Evolutionary conservation across 2,888 invertebrate genomes (phyloP).

Genomic region (Geophilus truncorum): DNA sequence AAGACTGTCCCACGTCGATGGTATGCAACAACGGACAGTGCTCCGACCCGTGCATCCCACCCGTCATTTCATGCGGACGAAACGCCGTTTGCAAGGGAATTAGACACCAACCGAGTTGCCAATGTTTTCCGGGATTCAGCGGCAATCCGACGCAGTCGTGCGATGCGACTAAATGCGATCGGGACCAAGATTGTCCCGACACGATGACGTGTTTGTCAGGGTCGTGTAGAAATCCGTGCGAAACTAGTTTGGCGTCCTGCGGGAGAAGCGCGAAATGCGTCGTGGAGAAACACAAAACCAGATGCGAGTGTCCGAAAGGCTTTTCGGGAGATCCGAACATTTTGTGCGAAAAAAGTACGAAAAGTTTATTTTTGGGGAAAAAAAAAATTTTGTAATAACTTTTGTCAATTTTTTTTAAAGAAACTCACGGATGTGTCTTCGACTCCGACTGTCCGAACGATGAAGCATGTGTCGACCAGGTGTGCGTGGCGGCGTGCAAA

Average conservation of each 20-base stretch:
- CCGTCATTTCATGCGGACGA: conserved; percentile 34
- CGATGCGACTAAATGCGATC: conserved; percentile 65
- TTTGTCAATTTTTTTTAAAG: background rate
- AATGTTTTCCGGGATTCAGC: conserved; percentile 59
- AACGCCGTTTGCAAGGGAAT: conserved; percentile 55
- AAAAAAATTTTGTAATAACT: background rate
- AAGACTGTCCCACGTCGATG: conserved; percentile 60
- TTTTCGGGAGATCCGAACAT: conserved; percentile 39
- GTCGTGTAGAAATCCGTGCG: conserved; percentile 40
- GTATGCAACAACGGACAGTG: conserved; percentile 51
- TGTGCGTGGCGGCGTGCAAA: conserved; percentile 72
- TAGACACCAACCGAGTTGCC: conserved; percentile 69
- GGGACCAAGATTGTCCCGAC: conserved; percentile 63
- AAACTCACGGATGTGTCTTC: conserved; percentile 70
- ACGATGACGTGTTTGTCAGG: conserved; percentile 36
- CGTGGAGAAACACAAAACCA: conserved; percentile 39
- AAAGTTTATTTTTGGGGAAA: background rate
- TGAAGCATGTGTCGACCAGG: conserved; percentile 74
- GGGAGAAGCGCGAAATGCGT: conserved; percentile 55
- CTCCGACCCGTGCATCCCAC: conserved; percentile 34
- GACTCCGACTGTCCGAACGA: conserved; percentile 73
- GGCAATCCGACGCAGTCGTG: conserved; percentile 34
- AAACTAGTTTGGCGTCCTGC: conserved; percentile 35
- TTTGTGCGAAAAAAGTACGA: conserved; percentile 36
- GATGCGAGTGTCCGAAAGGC: conserved; percentile 41